A percentile compares a stretch with the other conserved stretches of the same genome.
phyloP scores from a whole-genome alignment of 2,797 vertebrate genomes.

The Sparus aurata region DNA sequence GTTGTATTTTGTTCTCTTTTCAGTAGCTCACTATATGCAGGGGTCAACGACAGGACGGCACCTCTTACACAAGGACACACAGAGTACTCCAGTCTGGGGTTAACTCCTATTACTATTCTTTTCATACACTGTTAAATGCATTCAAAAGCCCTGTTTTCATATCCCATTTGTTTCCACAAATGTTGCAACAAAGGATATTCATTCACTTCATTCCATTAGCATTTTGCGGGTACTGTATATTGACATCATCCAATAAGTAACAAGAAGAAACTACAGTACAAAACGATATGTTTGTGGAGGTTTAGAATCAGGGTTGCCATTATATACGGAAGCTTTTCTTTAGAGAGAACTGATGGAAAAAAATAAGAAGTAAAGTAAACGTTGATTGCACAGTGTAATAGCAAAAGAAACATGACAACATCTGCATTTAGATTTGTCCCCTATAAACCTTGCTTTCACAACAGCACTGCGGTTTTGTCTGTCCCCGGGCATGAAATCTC shows the following conservation, averaged over 20 bases:
- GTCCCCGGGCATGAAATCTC: no score
- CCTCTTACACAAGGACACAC: background rate
- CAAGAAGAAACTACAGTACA: background rate
- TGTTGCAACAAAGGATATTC: constrained; percentile 1
- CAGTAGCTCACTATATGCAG: background rate
- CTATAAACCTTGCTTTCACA: no score
- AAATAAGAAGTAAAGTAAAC: no score
- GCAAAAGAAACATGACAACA: no score
- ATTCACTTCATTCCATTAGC: background rate
- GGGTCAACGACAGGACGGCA: background rate
- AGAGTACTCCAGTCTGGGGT: background rate
- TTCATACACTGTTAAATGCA: background rate
- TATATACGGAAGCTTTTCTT: background rate
- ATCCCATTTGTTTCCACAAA: background rate
- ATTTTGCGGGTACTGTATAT: background rate
- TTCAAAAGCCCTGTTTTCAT: background rate
- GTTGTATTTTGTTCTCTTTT: background rate
- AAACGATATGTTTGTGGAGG: background rate
- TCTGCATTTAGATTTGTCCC: no score
- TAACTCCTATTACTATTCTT: background rate
- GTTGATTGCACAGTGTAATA: no score
- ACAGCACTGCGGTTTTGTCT: no score
- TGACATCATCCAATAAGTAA: background rate
- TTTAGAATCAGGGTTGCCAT: background rate
- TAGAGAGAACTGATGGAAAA: background rate